Evolutionary conservation across 2,797 vertebrate genomes (phyloP), one percentile per base, ranked within the genome.

Genomic region (Gorsachius magnificus): DNA sequence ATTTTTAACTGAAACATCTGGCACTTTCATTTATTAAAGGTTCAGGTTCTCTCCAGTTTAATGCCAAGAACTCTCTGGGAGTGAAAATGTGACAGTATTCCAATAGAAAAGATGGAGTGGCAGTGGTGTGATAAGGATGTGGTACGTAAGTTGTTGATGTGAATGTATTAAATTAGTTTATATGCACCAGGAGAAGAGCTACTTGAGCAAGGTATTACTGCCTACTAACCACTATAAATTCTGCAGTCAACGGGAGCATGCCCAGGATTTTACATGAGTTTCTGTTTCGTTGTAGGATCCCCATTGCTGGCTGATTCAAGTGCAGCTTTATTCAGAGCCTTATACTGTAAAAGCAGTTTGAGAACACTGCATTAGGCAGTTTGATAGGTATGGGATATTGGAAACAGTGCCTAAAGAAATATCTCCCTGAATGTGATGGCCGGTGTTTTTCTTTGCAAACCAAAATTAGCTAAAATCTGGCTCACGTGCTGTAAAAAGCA

Each of bases 141-240:
- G 56, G 19, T 81, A 72, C 76, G 38, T 17, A 90, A 92, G 79
- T 69, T 83, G 50, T 70, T 93, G 91, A 82, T 78, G 58, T 94
- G 83, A 95, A 91, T 76, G 53, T 93, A 92, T 93, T 95, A 95
- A 90, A 96, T 96, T 91, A 95, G 90, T 89, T 96, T 90, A 87
- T 63, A 87, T 84, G 80, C 81, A 92, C 83, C 45, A 72, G 70
- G n/a, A 95, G 91, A 94, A 95, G 83, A 90, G 86, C 51, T 94
- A 63, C 85, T 95, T 90, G 77, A 93, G 56, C 38, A 84, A 91
- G 43, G 66, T 87, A 45, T 93, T 95, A 81, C 76, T 66, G 83
- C 61, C 85, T 95, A 28, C 83, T 79, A 93, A 70, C 64, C 41
- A 53, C 86, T 64, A 94, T 89, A 94, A 95, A 95, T 93, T 82